phyloP scores from a whole-genome alignment of 2,888 invertebrate genomes.

The Brachyopa scutellaris region DNA sequence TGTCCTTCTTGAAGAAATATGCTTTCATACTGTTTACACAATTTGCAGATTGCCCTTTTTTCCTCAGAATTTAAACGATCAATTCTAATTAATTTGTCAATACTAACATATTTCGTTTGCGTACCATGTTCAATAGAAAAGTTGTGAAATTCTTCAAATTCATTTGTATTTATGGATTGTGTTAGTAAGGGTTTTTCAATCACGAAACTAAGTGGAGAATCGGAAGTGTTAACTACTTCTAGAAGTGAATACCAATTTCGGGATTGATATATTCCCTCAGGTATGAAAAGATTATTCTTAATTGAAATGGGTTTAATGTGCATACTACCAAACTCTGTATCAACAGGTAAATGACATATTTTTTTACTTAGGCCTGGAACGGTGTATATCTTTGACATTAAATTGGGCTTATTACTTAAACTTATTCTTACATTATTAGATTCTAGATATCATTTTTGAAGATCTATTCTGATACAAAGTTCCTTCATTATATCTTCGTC shows the following conservation, averaged over 20 bases:
- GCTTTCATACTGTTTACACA: background rate
- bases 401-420: constrained; percentile 10
- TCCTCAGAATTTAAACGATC: background rate
- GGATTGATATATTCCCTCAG: constrained; percentile 1
- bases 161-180: background rate
- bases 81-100: too few species aligned
- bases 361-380: background rate
- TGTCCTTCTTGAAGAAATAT: constrained; percentile 11
- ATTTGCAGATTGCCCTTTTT: background rate
- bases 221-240: constrained; percentile 16
- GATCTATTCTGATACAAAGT: constrained; percentile 27
- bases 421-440: constrained; percentile 9
- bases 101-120: too few species aligned
- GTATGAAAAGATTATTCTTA: background rate
- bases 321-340: constrained; percentile 1
- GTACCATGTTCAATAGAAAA: background rate
- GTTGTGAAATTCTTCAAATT: background rate
- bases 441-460: constrained; percentile 5
- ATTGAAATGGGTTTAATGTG: background rate
- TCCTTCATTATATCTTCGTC: constrained; percentile 31
- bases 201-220: background rate
- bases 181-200: constrained; percentile 17
- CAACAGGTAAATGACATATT: background rate
- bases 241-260: constrained; percentile 2
- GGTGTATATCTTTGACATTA: constrained; percentile 2